Percentiles rank a stretch among this genome's conserved stretches.
Evolutionary conservation across 2,797 vertebrate species (phyloP).

Genomic region (Malacoraja senta): DNA sequence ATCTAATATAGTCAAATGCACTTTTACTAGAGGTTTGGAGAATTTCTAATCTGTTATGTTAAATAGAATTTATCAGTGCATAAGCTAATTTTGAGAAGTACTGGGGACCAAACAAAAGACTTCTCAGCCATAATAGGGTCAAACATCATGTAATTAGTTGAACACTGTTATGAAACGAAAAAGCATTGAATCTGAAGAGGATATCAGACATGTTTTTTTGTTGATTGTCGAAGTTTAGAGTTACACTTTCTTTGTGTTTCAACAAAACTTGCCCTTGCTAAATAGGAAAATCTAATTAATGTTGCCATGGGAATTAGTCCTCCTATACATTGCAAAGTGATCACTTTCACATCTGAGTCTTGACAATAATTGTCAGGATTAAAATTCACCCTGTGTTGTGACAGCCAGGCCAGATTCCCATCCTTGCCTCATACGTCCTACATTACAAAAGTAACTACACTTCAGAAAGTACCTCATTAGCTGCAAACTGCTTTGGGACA

Average conservation of each 20-base stretch:
- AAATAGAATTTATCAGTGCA: not conserved
- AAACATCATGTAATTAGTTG: not conserved
- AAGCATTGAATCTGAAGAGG: not conserved
- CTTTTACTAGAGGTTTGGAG: not conserved
- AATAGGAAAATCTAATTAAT: constrained; percentile 4
- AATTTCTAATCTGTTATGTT: not conserved
- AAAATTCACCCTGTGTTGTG: not conserved
- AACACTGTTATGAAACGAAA: not conserved
- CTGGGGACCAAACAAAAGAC: not conserved
- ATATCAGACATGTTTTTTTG: not conserved
- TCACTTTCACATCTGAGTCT: no score
- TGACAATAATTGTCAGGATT: no score
- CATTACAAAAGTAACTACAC: no score
- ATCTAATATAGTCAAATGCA: not conserved
- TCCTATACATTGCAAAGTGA: not conserved
- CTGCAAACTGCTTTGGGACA: not conserved
- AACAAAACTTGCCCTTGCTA: not conserved
- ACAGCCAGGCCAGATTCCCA: not conserved
- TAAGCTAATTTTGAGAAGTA: not conserved
- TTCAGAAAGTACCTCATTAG: no score
- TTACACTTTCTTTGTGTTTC: not conserved
- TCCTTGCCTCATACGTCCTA: no score
- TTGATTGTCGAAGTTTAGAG: not conserved
- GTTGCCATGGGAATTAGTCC: not conserved
- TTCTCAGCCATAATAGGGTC: not conserved